These are phyloP conservation scores for Acanthopagrus latus DNA, from an alignment of 2,797 vertebrate genomes.

Conservation along the genomic window DNA sequence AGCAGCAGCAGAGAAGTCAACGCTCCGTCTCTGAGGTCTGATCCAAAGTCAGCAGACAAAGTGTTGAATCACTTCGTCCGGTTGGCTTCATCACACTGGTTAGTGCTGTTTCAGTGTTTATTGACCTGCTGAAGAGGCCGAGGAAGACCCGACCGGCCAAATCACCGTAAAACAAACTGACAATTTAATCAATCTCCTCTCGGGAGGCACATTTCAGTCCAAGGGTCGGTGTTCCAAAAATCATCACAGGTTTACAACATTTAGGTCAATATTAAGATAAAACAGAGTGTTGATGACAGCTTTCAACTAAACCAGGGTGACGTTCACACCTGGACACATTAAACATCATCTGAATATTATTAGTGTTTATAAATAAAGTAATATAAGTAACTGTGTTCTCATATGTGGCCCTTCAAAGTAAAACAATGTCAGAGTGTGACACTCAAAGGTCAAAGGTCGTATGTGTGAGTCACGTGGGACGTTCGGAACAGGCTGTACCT, in stretches of 20 bases:
- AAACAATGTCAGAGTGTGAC: not conserved
- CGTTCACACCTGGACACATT: not conserved
- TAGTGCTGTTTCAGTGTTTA: constrained; percentile 69
- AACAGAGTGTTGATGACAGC: not conserved
- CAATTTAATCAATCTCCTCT: constrained; percentile 23
- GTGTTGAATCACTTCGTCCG: not conserved
- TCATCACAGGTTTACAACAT: not conserved
- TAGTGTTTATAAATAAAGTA: not conserved
- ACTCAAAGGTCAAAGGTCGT: too few species aligned
- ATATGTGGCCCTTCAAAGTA: not conserved
- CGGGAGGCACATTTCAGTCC: not conserved
- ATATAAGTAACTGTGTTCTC: too few species aligned
- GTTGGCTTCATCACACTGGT: constrained; percentile 23
- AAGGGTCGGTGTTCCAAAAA: constrained; percentile 7
- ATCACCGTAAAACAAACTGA: constrained; percentile 27
- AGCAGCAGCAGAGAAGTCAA: not conserved
- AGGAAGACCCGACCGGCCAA: constrained; percentile 23
- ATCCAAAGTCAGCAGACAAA: not conserved
- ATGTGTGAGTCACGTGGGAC: not conserved
- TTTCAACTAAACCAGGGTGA: not conserved
- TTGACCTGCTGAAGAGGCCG: constrained; percentile 54
- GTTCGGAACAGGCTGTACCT: not conserved
- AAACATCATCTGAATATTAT: not conserved
- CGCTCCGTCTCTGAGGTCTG: not conserved
- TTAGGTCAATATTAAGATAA: not conserved